Percentiles rank a stretch among this genome's conserved stretches.
Conservation (phyloP, 1,140 invertebrate species). For the Bursaphelenchus mucronatus region DNA sequence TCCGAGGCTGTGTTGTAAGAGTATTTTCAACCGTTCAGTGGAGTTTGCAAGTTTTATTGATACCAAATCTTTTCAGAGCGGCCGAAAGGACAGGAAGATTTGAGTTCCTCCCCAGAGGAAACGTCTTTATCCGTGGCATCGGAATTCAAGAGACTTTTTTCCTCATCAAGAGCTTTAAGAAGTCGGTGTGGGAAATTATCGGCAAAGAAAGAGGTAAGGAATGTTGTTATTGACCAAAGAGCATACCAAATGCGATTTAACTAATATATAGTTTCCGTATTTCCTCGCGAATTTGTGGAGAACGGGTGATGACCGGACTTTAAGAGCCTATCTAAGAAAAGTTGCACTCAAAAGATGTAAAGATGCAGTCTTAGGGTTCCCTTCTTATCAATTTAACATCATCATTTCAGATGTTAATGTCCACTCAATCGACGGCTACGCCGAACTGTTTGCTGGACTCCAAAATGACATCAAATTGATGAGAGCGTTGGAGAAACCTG, state of each 20-base stretch:
- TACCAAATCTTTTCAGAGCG: conserved; percentile 34
- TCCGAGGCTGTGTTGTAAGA: too few relatives aligned
- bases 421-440: conserved; percentile 45
- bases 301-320: too few relatives aligned
- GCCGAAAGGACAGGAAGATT: conserved; percentile 43
- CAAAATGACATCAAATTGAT: too few relatives aligned
- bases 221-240: not conserved
- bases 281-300: too few relatives aligned
- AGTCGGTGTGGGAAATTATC: conserved; percentile 51
- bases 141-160: conserved; percentile 45
- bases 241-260: too few relatives aligned
- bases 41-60: conserved; percentile 61
- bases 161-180: conserved; percentile 39
- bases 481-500: too few relatives aligned
- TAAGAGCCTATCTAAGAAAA: too few relatives aligned
- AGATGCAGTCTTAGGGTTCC: not conserved
- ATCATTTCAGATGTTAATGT: conserved; percentile 37
- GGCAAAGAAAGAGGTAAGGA: conserved; percentile 21
- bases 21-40: conserved; percentile 60
- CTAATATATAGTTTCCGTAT: too few relatives aligned
- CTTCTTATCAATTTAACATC: conserved; percentile 5
- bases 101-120: conserved; percentile 37
- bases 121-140: conserved; percentile 42
- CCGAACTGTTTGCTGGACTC: conserved; percentile 25
- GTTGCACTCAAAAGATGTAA: too few relatives aligned